Evolutionary conservation across 1,140 invertebrate genomes (phyloP).

Genomic region (Drosophila kohkoa): DNA sequence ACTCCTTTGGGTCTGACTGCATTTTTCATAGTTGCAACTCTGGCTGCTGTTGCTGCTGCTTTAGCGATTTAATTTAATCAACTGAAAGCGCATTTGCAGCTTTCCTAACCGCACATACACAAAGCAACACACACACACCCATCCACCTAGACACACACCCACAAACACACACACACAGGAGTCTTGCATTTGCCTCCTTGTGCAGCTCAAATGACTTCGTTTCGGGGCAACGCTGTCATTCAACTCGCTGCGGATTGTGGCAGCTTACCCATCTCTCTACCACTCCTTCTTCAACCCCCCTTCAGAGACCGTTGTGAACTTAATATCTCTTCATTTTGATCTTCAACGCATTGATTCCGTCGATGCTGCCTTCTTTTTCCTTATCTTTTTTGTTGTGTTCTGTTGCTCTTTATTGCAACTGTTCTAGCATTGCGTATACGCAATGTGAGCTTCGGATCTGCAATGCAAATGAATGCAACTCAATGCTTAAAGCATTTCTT

Average conservation of each 20-base stretch:
- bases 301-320: constrained; percentile 17
- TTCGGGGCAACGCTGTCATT: constrained; percentile 63
- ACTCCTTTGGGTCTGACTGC: constrained; percentile 39
- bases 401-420: background rate
- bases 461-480: background rate
- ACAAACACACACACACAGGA: constrained; percentile 44
- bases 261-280: constrained; percentile 7
- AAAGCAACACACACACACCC: constrained; percentile 23
- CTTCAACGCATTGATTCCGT: constrained; percentile 20
- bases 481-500: background rate
- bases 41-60: constrained; percentile 53
- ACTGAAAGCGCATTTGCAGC: constrained; percentile 84
- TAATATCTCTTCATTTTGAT: constrained; percentile 39
- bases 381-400: background rate
- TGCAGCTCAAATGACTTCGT: constrained; percentile 54
- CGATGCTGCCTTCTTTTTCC: background rate
- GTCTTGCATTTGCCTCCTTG: constrained; percentile 48
- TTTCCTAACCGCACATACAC: constrained; percentile 61
- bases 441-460: background rate
- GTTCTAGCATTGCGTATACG: background rate
- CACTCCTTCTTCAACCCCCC: constrained; percentile 7
- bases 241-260: constrained; percentile 43
- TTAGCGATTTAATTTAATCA: constrained; percentile 84
- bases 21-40: constrained; percentile 75
- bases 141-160: constrained; percentile 24